phyloP scores from a whole-genome alignment of 2,888 invertebrate genomes.

The Euplexia lucipara region DNA sequence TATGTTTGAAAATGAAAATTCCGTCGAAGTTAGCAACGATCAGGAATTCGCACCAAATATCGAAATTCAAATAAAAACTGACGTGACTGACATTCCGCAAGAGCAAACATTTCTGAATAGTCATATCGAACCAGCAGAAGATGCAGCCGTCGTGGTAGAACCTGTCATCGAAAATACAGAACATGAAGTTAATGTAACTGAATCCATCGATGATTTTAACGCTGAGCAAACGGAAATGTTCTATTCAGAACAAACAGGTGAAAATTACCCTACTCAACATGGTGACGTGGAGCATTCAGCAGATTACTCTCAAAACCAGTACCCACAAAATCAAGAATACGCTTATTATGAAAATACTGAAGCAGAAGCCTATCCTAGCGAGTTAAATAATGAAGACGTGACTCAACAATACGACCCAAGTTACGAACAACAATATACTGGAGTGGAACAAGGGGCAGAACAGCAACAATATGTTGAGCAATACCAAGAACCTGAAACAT shows the following conservation, averaged over 20 bases:
- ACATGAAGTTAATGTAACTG: conserved; percentile 24
- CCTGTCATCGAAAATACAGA: conserved; percentile 9
- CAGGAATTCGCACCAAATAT: conserved; percentile 65
- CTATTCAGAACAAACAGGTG: conserved; percentile 73
- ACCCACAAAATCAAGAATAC: conserved; percentile 71
- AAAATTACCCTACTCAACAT: conserved; percentile 67
- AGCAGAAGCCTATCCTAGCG: conserved; percentile 67
- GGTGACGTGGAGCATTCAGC: conserved; percentile 53
- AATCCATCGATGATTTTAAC: conserved; percentile 75
- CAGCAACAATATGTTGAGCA: conserved; percentile 52
- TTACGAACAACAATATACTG: conserved; percentile 80
- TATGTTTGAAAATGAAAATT: conserved; percentile 57
- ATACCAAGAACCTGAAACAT: conserved; percentile 29
- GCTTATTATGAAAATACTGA: conserved; percentile 75
- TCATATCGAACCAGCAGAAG: conserved; percentile 27
- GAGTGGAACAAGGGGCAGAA: conserved; percentile 54
- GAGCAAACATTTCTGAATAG: conserved; percentile 35
- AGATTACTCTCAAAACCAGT: conserved; percentile 64
- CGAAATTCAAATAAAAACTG: conserved; percentile 58
- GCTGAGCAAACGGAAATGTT: conserved; percentile 79
- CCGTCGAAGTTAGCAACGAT: conserved; percentile 59
- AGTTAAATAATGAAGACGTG: conserved; percentile 77
- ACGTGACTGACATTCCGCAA: conserved; percentile 59
- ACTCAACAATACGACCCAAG: conserved; percentile 78
- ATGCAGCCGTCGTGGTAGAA: too few species aligned